phyloP scores from a whole-genome alignment of 2,888 invertebrate genomes.

The Melieria picta region DNA sequence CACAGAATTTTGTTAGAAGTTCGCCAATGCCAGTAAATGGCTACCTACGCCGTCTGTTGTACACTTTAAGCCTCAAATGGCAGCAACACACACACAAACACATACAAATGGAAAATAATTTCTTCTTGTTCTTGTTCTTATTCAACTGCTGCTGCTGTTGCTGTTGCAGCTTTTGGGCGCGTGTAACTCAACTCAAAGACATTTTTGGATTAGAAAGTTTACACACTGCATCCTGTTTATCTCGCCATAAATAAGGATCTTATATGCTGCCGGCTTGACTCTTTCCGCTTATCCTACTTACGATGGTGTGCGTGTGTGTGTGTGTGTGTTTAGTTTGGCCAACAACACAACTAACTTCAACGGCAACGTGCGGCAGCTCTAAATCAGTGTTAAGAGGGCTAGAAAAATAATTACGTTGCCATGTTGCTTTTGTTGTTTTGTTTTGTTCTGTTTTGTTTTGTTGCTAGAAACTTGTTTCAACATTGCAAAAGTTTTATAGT shows the following conservation, averaged over 20 bases:
- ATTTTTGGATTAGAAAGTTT: slow-evolving; percentile 34
- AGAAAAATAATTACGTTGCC: slow-evolving; percentile 30
- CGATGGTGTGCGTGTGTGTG: not conserved
- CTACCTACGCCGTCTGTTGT: too few species aligned
- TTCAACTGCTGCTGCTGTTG: slow-evolving; percentile 6
- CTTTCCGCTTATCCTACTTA: not conserved
- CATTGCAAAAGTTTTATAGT: too few species aligned
- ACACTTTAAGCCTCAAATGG: too few species aligned
- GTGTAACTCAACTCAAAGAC: slow-evolving; percentile 29
- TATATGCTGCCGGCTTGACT: not conserved
- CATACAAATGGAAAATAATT: not conserved
- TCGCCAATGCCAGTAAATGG: too few species aligned
- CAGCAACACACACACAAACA: slow-evolving; percentile 1
- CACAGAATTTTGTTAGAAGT: too few species aligned
- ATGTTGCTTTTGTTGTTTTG: not conserved
- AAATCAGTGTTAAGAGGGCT: slow-evolving; percentile 32
- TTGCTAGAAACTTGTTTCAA: not conserved
- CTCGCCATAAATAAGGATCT: slow-evolving; percentile 37
- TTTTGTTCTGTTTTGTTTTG: not conserved
- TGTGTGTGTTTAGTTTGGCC: slow-evolving; percentile 1
- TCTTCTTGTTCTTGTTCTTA: slow-evolving; percentile 10
- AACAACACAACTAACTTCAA: slow-evolving; percentile 5
- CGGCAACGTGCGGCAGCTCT: slow-evolving; percentile 11
- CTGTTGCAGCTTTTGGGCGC: too few species aligned
- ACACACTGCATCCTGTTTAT: slow-evolving; percentile 34